Base-by-base conservation (phyloP, 2,113 vertebrate genomes). In the Ophthalmolycus amberensis region DNA sequence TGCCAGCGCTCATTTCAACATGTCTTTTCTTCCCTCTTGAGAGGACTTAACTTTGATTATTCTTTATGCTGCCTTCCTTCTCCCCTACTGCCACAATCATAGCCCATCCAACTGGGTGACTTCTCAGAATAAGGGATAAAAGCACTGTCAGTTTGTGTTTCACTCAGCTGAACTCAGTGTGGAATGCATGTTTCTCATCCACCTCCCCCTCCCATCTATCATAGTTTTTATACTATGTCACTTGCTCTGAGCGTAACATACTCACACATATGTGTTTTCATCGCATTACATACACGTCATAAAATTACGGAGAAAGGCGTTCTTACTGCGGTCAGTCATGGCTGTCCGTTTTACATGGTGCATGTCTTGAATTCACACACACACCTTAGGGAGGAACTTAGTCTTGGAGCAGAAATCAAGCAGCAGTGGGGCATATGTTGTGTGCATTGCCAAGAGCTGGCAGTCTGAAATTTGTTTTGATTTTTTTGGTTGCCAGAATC, bases 41-140 rank as follows among this genome's bases (percentile, higher is more conserved):
- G 79, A 88, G 59, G 64, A 75, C 77, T 84, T 72, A 32, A 75
- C 90, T 92, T 91, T 94, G 80, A 90, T 90, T 82, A 63, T 89
- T 82, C 90, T 88, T 75, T 68, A 34, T 63, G 75, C 76, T 44
- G 81, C 40, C 25, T 71, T 71, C 64, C 68, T 71, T 82, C 77
- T 85, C 64, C 52, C 59, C 44, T 74, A 66, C 14, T 68, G 77
- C 34, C 40, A n/a, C 38, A 73, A 38, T 71, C 77, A 44, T 25
- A 71, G 70, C 67, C 82, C 27, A 56, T 86, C 83, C 80, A 73
- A 77, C 52, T 83, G 56, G 79, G 79, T 58, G 71, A 69, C 69
- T 85, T 84, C 54, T 71, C 82, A 69, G 74, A 87, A 83, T 84
- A 50, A 71, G 69, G 48, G 67, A 72, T 59, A 66, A 59, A 77